These are phyloP conservation scores for Regulus satrapa DNA, from an alignment of 2,113 vertebrate species.

Conservation along the genomic window DNA sequence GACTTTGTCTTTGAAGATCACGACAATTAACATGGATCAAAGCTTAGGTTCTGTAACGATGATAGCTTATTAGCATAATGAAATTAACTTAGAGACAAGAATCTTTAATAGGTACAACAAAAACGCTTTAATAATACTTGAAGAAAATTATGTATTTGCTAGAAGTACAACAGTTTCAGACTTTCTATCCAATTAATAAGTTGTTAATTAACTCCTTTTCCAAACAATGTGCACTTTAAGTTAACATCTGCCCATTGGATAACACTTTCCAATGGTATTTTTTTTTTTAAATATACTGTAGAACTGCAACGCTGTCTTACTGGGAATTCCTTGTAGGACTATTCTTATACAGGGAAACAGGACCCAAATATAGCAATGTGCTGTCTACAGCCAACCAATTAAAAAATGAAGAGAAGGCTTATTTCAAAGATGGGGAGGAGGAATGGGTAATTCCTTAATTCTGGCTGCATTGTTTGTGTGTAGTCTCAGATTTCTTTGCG, in stretches of 20 bases:
- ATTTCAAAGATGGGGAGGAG: slow-evolving; percentile 29
- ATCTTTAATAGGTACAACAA: slow-evolving; percentile 99
- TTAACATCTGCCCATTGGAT: slow-evolving; percentile 81
- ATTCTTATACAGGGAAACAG: slow-evolving; percentile 36
- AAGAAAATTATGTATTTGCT: slow-evolving; percentile 97
- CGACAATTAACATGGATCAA: slow-evolving; percentile 99
- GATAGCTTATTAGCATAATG: slow-evolving; percentile 99
- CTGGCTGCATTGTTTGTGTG: slow-evolving; percentile 7
- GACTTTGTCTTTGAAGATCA: slow-evolving; percentile 99
- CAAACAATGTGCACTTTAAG: slow-evolving; percentile 80
- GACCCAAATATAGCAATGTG: slow-evolving; percentile 44
- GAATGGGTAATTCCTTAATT: slow-evolving; percentile 41
- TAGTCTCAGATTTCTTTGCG: background rate
- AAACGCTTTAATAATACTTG: slow-evolving; percentile 98
- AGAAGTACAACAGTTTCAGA: slow-evolving; percentile 95
- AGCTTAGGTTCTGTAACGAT: slow-evolving; percentile 96
- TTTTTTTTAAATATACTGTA: slow-evolving; percentile 9
- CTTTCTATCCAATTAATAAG: slow-evolving; percentile 98
- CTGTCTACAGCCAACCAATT: slow-evolving; percentile 37
- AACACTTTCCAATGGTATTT: slow-evolving; percentile 59
- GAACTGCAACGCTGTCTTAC: slow-evolving; percentile 39
- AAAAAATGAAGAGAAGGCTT: background rate
- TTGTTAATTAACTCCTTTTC: slow-evolving; percentile 95
- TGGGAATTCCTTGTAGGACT: slow-evolving; percentile 46
- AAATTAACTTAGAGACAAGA: slow-evolving; percentile 99